Percentiles rank a stretch among this genome's conserved stretches.
Evolutionary conservation across 2,797 vertebrate genomes (phyloP).

Genomic region (Linurgus olivaceus): DNA sequence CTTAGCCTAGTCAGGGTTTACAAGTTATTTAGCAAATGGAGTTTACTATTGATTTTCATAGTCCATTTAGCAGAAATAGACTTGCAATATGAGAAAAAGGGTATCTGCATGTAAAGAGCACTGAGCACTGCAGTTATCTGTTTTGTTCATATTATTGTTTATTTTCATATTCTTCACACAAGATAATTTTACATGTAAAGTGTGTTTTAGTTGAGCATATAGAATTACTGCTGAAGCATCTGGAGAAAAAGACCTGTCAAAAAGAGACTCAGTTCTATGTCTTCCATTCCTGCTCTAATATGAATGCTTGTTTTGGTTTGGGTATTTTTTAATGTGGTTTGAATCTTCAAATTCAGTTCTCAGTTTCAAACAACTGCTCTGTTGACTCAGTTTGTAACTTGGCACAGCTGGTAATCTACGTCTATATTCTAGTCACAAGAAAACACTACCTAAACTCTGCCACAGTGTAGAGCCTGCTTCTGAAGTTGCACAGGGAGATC

Average conservation of each 20-base stretch:
- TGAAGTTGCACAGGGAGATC: not conserved
- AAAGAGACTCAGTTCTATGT: not conserved
- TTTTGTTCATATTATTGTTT: not conserved
- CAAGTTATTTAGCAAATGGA: slow-evolving; percentile 35
- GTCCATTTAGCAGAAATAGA: slow-evolving; percentile 45
- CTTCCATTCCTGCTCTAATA: not conserved
- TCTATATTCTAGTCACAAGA: not conserved
- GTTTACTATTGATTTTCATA: slow-evolving; percentile 53
- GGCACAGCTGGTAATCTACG: not conserved
- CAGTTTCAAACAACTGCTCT: not conserved
- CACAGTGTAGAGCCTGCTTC: not conserved
- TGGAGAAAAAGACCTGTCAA: not conserved
- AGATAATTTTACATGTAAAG: not conserved
- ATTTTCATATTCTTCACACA: not conserved
- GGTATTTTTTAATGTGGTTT: not conserved
- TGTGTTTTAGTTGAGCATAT: not conserved
- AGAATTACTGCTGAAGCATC: not conserved
- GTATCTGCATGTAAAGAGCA: not conserved
- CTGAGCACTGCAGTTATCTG: not conserved
- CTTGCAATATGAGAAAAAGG: not conserved
- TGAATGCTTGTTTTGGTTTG: not conserved
- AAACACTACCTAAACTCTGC: not conserved
- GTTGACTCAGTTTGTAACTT: not conserved
- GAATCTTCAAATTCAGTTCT: not conserved
- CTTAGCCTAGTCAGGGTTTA: not conserved